Conservation (phyloP, 2,888 invertebrate species). For the Cerastoderma edule region DNA sequence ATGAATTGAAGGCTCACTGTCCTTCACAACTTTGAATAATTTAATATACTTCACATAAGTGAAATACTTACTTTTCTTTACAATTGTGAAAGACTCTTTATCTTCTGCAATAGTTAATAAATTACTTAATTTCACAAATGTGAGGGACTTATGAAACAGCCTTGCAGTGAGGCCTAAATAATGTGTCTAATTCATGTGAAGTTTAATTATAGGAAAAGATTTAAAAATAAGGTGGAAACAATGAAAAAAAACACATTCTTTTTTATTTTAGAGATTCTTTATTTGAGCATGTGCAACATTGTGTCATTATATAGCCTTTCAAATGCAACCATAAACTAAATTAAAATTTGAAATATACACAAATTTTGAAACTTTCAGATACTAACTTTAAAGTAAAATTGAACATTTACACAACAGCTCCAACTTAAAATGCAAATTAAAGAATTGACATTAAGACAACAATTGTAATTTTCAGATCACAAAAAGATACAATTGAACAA, state of each 20-base stretch:
- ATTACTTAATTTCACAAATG: neutral
- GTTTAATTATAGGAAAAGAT: neutral
- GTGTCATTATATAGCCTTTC: slow-evolving; percentile 14
- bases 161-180: neutral
- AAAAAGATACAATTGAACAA: neutral
- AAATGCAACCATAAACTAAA: neutral
- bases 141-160: neutral
- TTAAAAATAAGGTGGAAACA: no score
- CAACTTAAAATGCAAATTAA: neutral
- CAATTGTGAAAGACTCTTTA: neutral
- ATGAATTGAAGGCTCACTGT: neutral
- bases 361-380: neutral
- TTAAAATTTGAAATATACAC: neutral
- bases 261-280: slow-evolving; percentile 40
- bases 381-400: no score
- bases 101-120: neutral
- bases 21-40: neutral
- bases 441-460: neutral
- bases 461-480: neutral
- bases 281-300: slow-evolving; percentile 40
- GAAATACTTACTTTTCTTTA: neutral
- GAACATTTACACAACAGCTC: no score
- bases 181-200: neutral
- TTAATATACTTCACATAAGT: neutral
- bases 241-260: neutral